Evolutionary conservation across 2,888 invertebrate species (phyloP).

Genomic region (Homarus gammarus): DNA sequence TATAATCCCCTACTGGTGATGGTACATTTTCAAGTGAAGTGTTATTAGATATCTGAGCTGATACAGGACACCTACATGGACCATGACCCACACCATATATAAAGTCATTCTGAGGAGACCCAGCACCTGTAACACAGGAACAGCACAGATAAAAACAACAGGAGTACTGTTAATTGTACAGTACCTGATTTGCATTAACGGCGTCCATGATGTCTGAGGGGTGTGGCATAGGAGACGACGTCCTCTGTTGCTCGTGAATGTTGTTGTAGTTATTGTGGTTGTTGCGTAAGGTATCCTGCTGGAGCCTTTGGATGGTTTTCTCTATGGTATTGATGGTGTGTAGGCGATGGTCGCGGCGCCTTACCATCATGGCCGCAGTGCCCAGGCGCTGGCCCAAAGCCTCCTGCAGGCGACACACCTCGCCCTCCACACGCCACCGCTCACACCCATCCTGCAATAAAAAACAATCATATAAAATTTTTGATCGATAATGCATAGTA

Average conservation of each 20-base stretch:
- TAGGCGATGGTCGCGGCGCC: conserved; percentile 73
- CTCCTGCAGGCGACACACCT: conserved; percentile 74
- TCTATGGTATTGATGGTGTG: conserved; percentile 75
- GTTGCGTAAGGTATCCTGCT: conserved; percentile 60
- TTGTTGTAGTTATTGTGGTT: conserved; percentile 41
- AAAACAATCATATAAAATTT: too few relatives aligned
- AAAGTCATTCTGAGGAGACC: too few relatives aligned
- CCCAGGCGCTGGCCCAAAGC: conserved; percentile 72
- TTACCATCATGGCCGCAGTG: conserved; percentile 66
- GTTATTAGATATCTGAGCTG: too few relatives aligned
- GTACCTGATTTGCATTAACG: conserved; percentile 73
- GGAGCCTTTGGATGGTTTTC: conserved; percentile 74
- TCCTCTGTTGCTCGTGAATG: conserved; percentile 51
- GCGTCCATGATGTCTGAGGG: conserved; percentile 70
- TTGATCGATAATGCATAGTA: too few relatives aligned
- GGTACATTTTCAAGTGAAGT: too few relatives aligned
- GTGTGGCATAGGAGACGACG: conserved; percentile 36
- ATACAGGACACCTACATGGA: too few relatives aligned
- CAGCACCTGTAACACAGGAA: too few relatives aligned
- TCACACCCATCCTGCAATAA: conserved; percentile 63
- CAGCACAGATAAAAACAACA: too few relatives aligned
- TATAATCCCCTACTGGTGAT: too few relatives aligned
- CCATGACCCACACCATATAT: too few relatives aligned
- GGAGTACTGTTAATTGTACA: too few relatives aligned
- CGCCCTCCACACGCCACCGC: conserved; percentile 74